These are phyloP conservation scores for Opisthograptis luteolata DNA, from an alignment of 2,888 invertebrate genomes.

Conservation along the genomic window DNA sequence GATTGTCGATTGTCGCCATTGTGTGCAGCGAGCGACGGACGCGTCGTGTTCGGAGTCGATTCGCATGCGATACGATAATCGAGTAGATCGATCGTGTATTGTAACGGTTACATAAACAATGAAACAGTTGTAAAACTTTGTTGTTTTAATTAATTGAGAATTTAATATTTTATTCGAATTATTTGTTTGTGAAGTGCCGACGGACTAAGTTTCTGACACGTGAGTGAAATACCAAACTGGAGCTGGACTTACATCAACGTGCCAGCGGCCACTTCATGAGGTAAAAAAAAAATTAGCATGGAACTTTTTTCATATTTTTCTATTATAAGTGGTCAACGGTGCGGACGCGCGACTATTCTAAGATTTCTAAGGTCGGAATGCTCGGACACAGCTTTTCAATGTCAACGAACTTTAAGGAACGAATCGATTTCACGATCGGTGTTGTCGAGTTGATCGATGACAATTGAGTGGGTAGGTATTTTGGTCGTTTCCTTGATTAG, in stretches of 20 bases:
- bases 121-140: slow-evolving; percentile 46
- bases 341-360: not conserved
- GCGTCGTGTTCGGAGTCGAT: slow-evolving; percentile 67
- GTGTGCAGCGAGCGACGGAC: slow-evolving; percentile 69
- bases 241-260: slow-evolving; percentile 91
- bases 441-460: slow-evolving; percentile 31
- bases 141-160: slow-evolving; percentile 31
- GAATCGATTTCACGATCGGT: slow-evolving; percentile 39
- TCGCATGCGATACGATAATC: slow-evolving; percentile 69
- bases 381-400: slow-evolving; percentile 21
- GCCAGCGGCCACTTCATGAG: slow-evolving; percentile 91
- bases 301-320: no score
- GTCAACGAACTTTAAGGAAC: slow-evolving; percentile 38
- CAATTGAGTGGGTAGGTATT: slow-evolving; percentile 23
- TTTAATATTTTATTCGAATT: slow-evolving; percentile 33
- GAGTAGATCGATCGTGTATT: slow-evolving; percentile 63
- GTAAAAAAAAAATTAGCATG: no score
- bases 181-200: slow-evolving; percentile 61
- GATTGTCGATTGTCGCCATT: slow-evolving; percentile 84
- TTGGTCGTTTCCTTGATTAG: slow-evolving; percentile 26
- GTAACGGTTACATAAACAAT: slow-evolving; percentile 54
- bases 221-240: slow-evolving; percentile 85
- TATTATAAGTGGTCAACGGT: not conserved
- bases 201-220: slow-evolving; percentile 51
- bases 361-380: no score